A percentile compares a stretch with the other conserved stretches of the same genome.
Evolutionary conservation across 2,113 vertebrate species (phyloP).

Genomic region (Orientallactaga bullata): DNA sequence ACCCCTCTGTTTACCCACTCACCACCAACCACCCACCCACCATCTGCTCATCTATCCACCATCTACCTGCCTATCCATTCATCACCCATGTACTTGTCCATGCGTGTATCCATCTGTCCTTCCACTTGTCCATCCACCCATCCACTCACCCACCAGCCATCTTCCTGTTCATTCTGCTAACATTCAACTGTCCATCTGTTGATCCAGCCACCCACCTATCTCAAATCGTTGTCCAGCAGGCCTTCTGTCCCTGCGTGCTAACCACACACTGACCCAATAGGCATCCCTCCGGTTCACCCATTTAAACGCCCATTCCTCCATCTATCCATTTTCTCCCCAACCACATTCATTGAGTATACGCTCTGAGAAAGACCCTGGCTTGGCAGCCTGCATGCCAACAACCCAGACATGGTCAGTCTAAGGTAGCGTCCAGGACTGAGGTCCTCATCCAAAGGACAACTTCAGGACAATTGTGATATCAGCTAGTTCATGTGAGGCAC

Average conservation of each 20-base stretch:
- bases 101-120: too few species aligned
- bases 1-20: too few species aligned
- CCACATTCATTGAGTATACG: not conserved
- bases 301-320: not conserved
- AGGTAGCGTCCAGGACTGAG: fast-evolving
- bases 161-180: too few species aligned
- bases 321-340: not conserved
- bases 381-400: not conserved
- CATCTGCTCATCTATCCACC: fast-evolving
- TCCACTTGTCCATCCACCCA: not conserved
- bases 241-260: not conserved
- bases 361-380: not conserved
- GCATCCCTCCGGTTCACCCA: not conserved
- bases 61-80: fast-evolving
- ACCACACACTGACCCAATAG: not conserved
- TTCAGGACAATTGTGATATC: not conserved
- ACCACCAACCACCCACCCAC: too few species aligned
- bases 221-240: not conserved
- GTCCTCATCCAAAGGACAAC: not conserved
- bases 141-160: not conserved
- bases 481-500: too few species aligned
- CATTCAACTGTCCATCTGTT: too few species aligned
- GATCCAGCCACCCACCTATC: not conserved
- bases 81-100: fast-evolving
- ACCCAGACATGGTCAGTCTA: too few species aligned